Base-by-base conservation (phyloP, 1,140 invertebrate genomes). In the Drosophila insularis region DNA sequence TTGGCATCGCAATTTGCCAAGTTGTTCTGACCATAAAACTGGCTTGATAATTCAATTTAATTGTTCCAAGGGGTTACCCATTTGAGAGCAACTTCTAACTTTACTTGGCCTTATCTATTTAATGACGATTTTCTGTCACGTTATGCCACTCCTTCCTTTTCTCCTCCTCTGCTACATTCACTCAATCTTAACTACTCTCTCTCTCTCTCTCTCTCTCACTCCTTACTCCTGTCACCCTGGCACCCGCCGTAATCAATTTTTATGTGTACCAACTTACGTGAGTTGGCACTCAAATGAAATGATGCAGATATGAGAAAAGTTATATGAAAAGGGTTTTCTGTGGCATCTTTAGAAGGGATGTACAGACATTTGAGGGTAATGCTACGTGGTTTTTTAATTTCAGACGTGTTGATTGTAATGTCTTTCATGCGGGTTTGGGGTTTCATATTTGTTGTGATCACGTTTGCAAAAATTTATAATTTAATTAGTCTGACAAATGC, bases 181-280 rank as follows among this genome's bases (percentile, higher is more conserved):
- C 14, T 8, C 14, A 2, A 7, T 8, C 14, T 46, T 46, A 8
- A 17, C 17, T 6, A 17, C 7, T 46, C 43, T 46, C 14, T 46
- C 14, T 46, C 2, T 5, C 27, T 27, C 43, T n/a, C 7, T 46
- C 43, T 46, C 14, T 46, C 14, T 46, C 2, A 27, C 27, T 27
- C 43, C 43, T 19, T 50, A 17, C 6, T 58, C 55, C 14, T 37
- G 14, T 71, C 72, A 87, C 82, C 87, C 72, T 71, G 27, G 27
- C 76, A 80, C 61, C 31, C 65, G 82, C 31, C 65, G 84, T 82
- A 87, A 87, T 87, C 82, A 87, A 87, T 87, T 86, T 86, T 87
- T 82, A 87, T 79, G 79, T 67, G 62, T 58, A 61, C 37, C 68
- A 19, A 46, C 55, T 56, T 87, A 89, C 82, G 82, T 87, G 82